phyloP scores from a whole-genome alignment of 2,888 invertebrate genomes.

The Aethes cnicana region DNA sequence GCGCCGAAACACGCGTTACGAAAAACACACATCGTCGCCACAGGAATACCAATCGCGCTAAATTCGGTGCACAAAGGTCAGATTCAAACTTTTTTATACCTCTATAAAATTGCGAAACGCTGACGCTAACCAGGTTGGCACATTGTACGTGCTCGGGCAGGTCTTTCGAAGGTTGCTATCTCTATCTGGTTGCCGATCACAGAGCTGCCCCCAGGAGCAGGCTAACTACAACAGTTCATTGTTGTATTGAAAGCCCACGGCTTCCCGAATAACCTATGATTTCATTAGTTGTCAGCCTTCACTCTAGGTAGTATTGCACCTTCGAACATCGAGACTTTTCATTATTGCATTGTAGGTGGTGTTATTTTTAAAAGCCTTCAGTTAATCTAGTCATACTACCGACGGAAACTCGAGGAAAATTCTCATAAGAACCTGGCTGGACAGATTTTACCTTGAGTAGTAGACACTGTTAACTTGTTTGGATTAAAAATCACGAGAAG shows the following conservation, averaged over 20 bases:
- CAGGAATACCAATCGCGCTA: conserved; percentile 77
- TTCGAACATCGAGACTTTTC: too few species aligned
- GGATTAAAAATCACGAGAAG: conserved; percentile 12
- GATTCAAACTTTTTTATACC: conserved; percentile 78
- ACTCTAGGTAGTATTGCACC: too few species aligned
- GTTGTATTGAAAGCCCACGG: neutral
- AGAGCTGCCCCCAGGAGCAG: conserved; percentile 56
- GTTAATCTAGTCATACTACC: too few species aligned
- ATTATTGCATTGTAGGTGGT: too few species aligned
- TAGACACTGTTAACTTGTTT: too few species aligned
- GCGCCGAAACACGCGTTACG: conserved; percentile 68
- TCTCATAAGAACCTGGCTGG: too few species aligned
- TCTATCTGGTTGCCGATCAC: conserved; percentile 60
- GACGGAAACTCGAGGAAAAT: too few species aligned
- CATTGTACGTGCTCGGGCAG: conserved; percentile 76
- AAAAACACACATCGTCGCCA: conserved; percentile 65
- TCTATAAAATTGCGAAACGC: conserved; percentile 77
- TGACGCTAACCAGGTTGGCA: conserved; percentile 75
- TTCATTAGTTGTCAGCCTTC: too few species aligned
- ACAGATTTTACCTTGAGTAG: too few species aligned
- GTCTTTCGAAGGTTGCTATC: conserved; percentile 76
- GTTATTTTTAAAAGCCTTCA: too few species aligned
- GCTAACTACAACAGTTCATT: conserved; percentile 1
- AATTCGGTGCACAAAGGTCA: conserved; percentile 80
- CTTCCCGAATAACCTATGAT: conserved; percentile 3